phyloP scores from a whole-genome alignment of 2,888 invertebrate genomes.

The Papilio elwesi region DNA sequence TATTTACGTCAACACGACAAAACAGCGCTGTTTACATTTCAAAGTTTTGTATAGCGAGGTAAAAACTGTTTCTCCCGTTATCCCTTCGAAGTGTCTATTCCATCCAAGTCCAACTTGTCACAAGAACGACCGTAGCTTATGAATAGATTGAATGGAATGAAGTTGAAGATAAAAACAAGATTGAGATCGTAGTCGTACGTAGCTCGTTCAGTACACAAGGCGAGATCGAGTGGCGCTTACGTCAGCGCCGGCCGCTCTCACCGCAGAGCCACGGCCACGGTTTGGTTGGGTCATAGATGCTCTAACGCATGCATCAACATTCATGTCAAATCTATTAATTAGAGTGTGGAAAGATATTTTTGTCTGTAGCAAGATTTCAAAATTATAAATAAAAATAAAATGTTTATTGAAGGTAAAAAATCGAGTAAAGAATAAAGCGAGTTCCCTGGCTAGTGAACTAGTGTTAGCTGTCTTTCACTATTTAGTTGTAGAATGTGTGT shows the following conservation, averaged over 20 bases:
- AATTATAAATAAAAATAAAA: too few relatives aligned
- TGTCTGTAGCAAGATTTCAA: too few relatives aligned
- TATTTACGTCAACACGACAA: not conserved
- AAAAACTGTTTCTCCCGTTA: not conserved
- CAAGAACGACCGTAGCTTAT: conserved; percentile 10
- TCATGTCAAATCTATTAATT: too few relatives aligned
- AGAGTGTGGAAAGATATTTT: too few relatives aligned
- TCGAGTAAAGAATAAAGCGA: too few relatives aligned
- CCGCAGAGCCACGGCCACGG: not conserved
- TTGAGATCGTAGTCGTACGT: conserved; percentile 13
- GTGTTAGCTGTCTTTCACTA: too few relatives aligned
- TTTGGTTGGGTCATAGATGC: not conserved
- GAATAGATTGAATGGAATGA: conserved; percentile 25
- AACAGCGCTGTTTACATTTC: conserved; percentile 19
- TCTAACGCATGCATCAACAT: too few relatives aligned
- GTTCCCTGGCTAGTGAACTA: too few relatives aligned
- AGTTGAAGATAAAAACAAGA: conserved; percentile 1
- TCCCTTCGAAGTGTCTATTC: conserved; percentile 1
- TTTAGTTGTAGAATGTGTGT: too few relatives aligned
- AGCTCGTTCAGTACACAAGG: conserved; percentile 25
- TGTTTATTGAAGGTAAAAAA: too few relatives aligned
- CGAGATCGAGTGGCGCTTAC: conserved; percentile 22
- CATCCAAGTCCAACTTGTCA: not conserved
- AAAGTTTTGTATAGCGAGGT: not conserved
- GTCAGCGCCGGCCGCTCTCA: conserved; percentile 18